A percentile compares a stretch with the other conserved stretches of the same genome.
phyloP scores from a whole-genome alignment of 2,888 invertebrate genomes.

The Encarsia formosa region DNA sequence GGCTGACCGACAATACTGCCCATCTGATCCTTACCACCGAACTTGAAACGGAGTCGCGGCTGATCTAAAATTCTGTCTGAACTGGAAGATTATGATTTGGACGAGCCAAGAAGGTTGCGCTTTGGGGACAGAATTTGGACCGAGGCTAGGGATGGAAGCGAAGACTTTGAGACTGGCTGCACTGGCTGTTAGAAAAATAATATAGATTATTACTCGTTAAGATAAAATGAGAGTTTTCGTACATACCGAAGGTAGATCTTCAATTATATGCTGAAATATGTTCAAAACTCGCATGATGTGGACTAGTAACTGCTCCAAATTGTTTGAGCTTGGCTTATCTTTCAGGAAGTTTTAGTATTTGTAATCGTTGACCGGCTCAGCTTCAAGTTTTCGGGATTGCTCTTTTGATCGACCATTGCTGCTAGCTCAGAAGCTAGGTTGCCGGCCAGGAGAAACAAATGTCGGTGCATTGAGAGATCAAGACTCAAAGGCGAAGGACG shows the following conservation, averaged over 20 bases:
- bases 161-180: too few species aligned
- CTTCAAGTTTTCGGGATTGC: constrained; percentile 7
- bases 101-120: too few species aligned
- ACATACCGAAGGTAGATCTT: constrained; percentile 54
- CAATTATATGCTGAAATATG: constrained; percentile 71
- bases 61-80: too few species aligned
- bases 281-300: constrained; percentile 70
- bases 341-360: constrained; percentile 42
- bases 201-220: too few species aligned
- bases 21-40: too few species aligned
- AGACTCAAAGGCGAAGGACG: constrained; percentile 54
- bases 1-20: too few species aligned
- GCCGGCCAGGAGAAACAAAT: constrained; percentile 50
- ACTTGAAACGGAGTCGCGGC: too few species aligned
- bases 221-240: too few species aligned
- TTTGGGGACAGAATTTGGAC: too few species aligned
- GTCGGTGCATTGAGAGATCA: constrained; percentile 53
- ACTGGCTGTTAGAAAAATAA: too few species aligned
- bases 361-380: constrained; percentile 4
- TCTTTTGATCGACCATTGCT: constrained; percentile 3
- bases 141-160: too few species aligned
- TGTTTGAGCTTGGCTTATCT: constrained; percentile 46
- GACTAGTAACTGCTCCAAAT: constrained; percentile 60
- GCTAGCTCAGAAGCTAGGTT: constrained; percentile 47
- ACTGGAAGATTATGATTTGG: too few species aligned